These are phyloP conservation scores for Neomorphus geoffroyi DNA, from an alignment of 2,797 vertebrate genomes.

Conservation along the genomic window DNA sequence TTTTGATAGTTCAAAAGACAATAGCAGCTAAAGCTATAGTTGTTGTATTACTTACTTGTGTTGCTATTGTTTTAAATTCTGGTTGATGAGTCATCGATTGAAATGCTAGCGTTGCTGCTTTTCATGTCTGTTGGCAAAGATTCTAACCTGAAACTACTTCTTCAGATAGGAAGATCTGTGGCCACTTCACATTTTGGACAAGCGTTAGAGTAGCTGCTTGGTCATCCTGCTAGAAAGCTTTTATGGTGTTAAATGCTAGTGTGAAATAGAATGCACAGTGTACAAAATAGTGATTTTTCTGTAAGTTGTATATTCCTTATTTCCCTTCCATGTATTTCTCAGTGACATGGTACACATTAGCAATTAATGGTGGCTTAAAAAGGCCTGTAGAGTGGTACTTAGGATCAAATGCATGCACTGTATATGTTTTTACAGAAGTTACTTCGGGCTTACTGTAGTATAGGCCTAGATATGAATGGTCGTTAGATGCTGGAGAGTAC, in stretches of 20 bases:
- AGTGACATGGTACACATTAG: background rate
- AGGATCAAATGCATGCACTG: background rate
- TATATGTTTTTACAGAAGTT: background rate
- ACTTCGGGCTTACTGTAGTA: background rate
- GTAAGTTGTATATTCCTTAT: background rate
- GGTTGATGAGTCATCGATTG: conserved; percentile 18
- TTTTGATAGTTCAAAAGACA: conserved; percentile 7
- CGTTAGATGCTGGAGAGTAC: background rate
- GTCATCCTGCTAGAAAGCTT: background rate
- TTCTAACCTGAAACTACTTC: background rate
- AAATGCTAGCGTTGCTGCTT: background rate
- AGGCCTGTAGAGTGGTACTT: background rate
- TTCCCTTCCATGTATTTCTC: background rate
- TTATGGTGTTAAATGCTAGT: background rate
- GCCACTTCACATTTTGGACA: background rate
- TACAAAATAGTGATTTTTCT: background rate
- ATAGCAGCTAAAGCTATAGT: conserved; percentile 15
- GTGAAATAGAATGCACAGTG: background rate
- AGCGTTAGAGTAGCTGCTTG: background rate
- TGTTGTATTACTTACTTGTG: conserved; percentile 26
- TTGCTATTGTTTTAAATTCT: conserved; percentile 49
- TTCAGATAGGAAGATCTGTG: background rate
- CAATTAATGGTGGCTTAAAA: background rate
- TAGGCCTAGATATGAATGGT: background rate
- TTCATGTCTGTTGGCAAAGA: conserved; percentile 15